Percentiles rank a stretch among this genome's conserved stretches.
Conservation (phyloP, 2,888 invertebrate species). For the Nemurella pictetii region DNA sequence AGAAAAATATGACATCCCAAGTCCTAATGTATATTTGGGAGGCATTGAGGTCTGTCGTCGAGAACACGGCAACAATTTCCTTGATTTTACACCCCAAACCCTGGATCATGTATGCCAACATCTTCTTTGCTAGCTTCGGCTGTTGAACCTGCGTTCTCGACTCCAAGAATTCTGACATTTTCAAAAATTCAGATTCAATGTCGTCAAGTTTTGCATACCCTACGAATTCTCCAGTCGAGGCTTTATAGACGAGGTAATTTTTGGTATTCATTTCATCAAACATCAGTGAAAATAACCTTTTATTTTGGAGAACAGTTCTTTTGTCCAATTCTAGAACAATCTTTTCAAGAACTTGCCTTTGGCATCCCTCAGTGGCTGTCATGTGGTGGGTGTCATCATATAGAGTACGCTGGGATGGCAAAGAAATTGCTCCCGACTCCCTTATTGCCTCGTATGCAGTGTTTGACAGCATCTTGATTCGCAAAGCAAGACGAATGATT, state of each 20-base stretch:
- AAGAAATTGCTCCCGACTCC: not conserved
- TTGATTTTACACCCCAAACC: not conserved
- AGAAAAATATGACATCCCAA: conserved; percentile 12
- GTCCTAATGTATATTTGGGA: not conserved
- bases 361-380: not conserved
- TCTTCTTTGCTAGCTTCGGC: conserved; percentile 15
- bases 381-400: conserved; percentile 3
- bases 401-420: conserved; percentile 9
- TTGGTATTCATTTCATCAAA: conserved; percentile 26
- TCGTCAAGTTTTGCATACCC: conserved; percentile 1
- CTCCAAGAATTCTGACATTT: not conserved
- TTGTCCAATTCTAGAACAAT: not conserved
- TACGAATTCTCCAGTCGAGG: not conserved
- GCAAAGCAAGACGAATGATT: not conserved
- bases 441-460: conserved; percentile 1
- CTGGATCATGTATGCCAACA: conserved; percentile 7
- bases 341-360: not conserved
- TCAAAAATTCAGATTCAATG: not conserved
- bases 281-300: not conserved
- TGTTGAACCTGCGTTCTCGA: not conserved
- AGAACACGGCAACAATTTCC: conserved; percentile 20
- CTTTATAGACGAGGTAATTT: not conserved
- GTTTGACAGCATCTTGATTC: not conserved
- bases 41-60: not conserved
- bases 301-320: not conserved